phyloP scores from a whole-genome alignment of 2,888 invertebrate genomes.

The Ischnura elegans region DNA sequence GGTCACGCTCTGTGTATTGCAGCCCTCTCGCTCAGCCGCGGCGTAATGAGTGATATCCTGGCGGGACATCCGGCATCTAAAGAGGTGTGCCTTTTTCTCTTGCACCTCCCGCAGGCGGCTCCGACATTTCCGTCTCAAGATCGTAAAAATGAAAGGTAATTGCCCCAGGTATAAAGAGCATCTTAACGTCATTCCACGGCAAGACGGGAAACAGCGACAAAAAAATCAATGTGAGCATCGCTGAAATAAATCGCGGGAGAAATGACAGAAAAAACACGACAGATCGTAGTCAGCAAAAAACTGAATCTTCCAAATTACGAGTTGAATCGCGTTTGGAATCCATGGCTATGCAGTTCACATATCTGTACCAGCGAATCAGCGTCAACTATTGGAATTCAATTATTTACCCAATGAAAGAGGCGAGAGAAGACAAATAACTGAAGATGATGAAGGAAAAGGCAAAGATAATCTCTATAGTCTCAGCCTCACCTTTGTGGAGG shows the following conservation, averaged over 20 bases:
- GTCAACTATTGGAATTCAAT: no score
- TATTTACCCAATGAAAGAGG: no score
- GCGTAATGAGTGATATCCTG: constrained; percentile 18
- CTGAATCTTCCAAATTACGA: background rate
- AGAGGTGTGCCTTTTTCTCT: background rate
- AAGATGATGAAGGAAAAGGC: no score
- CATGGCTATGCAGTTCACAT: background rate
- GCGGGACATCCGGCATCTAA: background rate
- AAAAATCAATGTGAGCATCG: background rate
- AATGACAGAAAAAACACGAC: background rate
- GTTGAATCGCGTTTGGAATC: background rate
- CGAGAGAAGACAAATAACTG: no score
- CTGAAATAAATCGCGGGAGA: background rate
- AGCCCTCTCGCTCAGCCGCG: background rate
- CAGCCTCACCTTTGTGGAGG: no score
- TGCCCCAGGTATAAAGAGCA: background rate
- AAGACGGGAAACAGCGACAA: background rate
- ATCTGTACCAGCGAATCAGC: no score
- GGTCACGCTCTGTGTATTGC: constrained; percentile 6
- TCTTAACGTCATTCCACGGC: background rate
- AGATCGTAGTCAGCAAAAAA: background rate
- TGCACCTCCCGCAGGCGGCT: background rate
- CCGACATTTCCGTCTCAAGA: background rate
- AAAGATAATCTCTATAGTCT: no score
- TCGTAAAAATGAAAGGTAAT: background rate